These are phyloP conservation scores for Muscidifurax raptorellus DNA, from an alignment of 1,140 invertebrate species.

Conservation along the genomic window DNA sequence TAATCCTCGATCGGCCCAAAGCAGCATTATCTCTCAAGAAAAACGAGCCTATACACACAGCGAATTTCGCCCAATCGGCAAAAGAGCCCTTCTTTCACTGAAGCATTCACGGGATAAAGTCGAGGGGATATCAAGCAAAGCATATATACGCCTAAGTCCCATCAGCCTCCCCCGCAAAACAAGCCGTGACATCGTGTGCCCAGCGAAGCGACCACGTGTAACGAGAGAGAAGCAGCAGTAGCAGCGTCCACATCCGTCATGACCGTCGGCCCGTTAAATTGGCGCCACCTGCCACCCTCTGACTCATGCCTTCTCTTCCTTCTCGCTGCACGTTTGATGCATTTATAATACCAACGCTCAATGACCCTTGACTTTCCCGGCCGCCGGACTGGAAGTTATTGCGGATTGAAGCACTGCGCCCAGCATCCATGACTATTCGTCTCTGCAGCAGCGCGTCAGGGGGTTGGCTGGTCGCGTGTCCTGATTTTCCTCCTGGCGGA, in stretches of 20 bases:
- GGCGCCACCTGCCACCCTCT: slow-evolving; percentile 74
- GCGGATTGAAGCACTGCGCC: slow-evolving; percentile 51
- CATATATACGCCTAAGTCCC: slow-evolving; percentile 19
- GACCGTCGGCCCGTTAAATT: slow-evolving; percentile 75
- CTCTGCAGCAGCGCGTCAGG: too few species aligned
- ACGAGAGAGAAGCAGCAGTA: slow-evolving; percentile 55
- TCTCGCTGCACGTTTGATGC: slow-evolving; percentile 66
- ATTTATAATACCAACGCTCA: slow-evolving; percentile 71
- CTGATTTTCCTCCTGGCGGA: not conserved
- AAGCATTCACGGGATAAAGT: not conserved
- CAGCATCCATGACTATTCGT: not conserved
- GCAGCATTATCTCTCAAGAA: not conserved
- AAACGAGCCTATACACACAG: not conserved
- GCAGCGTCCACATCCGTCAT: slow-evolving; percentile 72
- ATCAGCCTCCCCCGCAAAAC: slow-evolving; percentile 60
- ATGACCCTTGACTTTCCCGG: slow-evolving; percentile 67
- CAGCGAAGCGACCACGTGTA: slow-evolving; percentile 70
- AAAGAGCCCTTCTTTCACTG: not conserved
- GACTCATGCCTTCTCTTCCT: slow-evolving; percentile 57
- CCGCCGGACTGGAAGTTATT: slow-evolving; percentile 61
- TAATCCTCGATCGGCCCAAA: not conserved
- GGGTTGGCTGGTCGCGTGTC: not conserved
- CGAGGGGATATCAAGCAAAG: not conserved
- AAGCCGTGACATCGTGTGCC: slow-evolving; percentile 66
- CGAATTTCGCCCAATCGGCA: slow-evolving; percentile 4